Evolutionary conservation across 2,113 vertebrate genomes (phyloP), one percentile per base, ranked within the genome.

Genomic region (Zeus faber): DNA sequence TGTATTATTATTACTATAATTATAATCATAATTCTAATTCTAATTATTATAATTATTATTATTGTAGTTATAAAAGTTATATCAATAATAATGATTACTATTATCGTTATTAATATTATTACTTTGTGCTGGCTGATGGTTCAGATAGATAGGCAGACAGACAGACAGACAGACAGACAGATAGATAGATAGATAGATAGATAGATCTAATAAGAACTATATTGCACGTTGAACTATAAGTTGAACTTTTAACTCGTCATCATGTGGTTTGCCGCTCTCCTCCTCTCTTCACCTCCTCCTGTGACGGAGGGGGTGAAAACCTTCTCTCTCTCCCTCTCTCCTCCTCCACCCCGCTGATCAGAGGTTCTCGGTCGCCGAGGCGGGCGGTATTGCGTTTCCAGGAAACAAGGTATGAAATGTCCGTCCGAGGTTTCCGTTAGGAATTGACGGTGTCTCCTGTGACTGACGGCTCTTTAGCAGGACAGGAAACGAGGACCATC

Each of bases 371-470:
- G 65, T 13, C 16, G 26, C 23, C 31, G 54, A 33, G 20, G 21
- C 14, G 54, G 26, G 9, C 9, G 46, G 80, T 40, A 50, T 79
- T 56, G 61, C 22, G 72, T 78, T 81, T 81, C 82, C 80, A 80
- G 79, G 78, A 81, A 81, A n/a, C 62, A 62, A 22, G 73, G 75
- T 76, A 65, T 86, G 70, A 80, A 72, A 74, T 81, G 62, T 83
- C 77, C 26, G 0, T 5, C 11, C 1, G 14, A 48, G 4, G 71
- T 64, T 83, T 83, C 83, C 77, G 79, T 23, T 73, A 68, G 18
- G 57, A 73, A 71, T 13, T 58, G 74, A 83, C 74, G 48, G 59
- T 47, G 9, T 58, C 52, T 55, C 50, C 43, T 20, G 53, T 65
- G 73, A 81, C 58, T 72, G 80, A 60, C 77, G 70, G 69, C 65